Evolutionary conservation across 2,888 invertebrate genomes (phyloP), one percentile per base, ranked within the genome.

Genomic region (Rhamphomyia laevipes): DNA sequence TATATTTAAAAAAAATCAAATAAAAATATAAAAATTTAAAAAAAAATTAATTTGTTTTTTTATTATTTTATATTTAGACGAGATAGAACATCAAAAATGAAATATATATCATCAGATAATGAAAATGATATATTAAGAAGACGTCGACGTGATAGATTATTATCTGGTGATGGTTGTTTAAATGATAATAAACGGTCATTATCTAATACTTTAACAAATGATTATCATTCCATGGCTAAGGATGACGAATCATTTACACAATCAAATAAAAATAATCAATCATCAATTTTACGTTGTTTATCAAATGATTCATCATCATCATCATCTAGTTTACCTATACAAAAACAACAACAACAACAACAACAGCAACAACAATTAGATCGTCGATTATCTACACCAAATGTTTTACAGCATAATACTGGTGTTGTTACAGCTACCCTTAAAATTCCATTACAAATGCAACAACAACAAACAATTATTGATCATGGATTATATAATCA

Each of bases 401-500:
- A 75, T 74, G 45, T 58, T 15, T 50, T 59, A 7, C 57, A 61
- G 42, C 54, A 77, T 62, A 75, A 77, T 62, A 70, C 70, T 58
- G 79, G 79, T 55, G 78, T 85, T 49, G 84, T 89, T 59, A 86
- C 85, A 1, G 89, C 87, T 1, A 86, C 85, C 55, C 75, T 89
- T 35, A 86, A 85, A 61, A 86, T 89, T 72, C 86, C 87, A n/a
- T 59, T 62, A 42, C 63, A 63, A 48, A 56, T 61, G 48, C 60
- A 55, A 43, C 68, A 56, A 58, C 61, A 10, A 30, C 45, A 57
- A 56, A 23, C 47, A 12, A 45, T 46, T n/a, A 45, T 43, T 33
- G 40, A 45, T 30, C 41, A 47, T 43, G 37, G 50, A 67, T 68
- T 50, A 70, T 71, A 53, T 74, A 56, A 72, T 74, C 43, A 47